Base-by-base conservation (phyloP, 2,113 vertebrate species). In the Desmodus rotundus region DNA sequence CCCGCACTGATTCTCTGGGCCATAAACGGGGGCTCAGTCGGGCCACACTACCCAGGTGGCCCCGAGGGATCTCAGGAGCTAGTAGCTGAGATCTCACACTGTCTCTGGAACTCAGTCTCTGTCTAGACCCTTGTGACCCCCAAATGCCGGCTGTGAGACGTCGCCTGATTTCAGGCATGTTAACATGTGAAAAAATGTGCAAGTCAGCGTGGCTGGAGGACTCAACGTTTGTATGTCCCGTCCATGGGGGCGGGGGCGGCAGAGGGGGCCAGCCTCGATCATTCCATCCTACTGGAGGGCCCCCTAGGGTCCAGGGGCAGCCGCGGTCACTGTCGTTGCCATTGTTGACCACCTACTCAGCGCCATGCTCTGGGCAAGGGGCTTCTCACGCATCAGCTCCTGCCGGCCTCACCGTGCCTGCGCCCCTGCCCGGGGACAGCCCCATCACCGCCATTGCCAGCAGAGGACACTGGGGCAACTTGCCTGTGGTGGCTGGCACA, bases 351-450 rank as follows among this genome's bases (percentile, higher is more conserved):
- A 11, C n/a, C 65, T 2, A 52, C 31, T 70, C 3, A 9, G 38
- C 12, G 63, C 14, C 56, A 28, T 43, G 41, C 13, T 4, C 36
- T 41, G 36, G 47, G 19, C 1, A 1, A 13, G 63, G 43, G 41
- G 14, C 41, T 80, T 24, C 13, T 33, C 2, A 15, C 1, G 2
- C 15, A 14, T 63, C 33, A 52, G 50, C 52, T 73, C 33, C 78
- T 50, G 14, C 7, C 0, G 0, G 56, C 33, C 14, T 73, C 50
- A 20, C 0, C 2, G 22, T 2, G n/a, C n/a, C n/a, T n/a, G n/a
- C n/a, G 3, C 16, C 20, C 61, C 24, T 67, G 54, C 26, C 4
- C 0, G 13, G 43, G 58, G 20, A 63, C 45, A 43, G 61, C 63
- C 14, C 12, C 16, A 0, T 11, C 15, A 38, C 19, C 54, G 56